Evolutionary conservation across 2,888 invertebrate genomes (phyloP).

Genomic region (Papilio demoleus): DNA sequence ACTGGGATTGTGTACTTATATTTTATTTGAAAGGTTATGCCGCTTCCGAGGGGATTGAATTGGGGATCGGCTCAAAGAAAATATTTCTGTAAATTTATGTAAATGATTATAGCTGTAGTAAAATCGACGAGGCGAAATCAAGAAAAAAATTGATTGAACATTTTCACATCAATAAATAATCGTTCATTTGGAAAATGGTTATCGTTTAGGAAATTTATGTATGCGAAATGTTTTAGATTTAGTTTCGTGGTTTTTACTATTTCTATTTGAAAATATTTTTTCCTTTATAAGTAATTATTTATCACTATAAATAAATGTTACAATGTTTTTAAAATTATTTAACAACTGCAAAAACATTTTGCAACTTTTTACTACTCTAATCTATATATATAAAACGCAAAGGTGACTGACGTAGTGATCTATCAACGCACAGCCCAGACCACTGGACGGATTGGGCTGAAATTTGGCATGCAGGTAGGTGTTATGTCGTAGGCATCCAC

Average conservation of each 20-base stretch:
- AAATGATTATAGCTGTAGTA: constrained; percentile 28
- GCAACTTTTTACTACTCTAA: too few species aligned
- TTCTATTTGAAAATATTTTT: too few species aligned
- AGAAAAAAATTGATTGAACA: constrained; percentile 12
- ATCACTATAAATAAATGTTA: too few species aligned
- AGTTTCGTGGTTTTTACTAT: background rate
- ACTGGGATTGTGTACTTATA: constrained; percentile 7
- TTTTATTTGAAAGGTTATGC: constrained; percentile 9
- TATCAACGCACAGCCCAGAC: too few species aligned
- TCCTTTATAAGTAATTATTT: too few species aligned
- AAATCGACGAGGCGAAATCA: constrained; percentile 13
- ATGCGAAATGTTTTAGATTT: background rate
- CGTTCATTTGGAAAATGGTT: constrained; percentile 13
- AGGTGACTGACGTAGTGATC: too few species aligned
- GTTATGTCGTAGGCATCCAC: too few species aligned
- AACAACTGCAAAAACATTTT: too few species aligned
- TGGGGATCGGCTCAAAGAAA: constrained; percentile 13
- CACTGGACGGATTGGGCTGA: too few species aligned
- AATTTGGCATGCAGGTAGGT: too few species aligned
- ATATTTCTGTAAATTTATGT: constrained; percentile 26
- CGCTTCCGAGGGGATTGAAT: constrained; percentile 16
- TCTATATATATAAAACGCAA: too few species aligned
- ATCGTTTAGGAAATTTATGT: constrained; percentile 17
- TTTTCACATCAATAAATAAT: constrained; percentile 16
- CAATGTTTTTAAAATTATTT: too few species aligned